These are phyloP conservation scores for Leptarthrus brevirostris DNA, from an alignment of 2,888 invertebrate species.

Conservation along the genomic window DNA sequence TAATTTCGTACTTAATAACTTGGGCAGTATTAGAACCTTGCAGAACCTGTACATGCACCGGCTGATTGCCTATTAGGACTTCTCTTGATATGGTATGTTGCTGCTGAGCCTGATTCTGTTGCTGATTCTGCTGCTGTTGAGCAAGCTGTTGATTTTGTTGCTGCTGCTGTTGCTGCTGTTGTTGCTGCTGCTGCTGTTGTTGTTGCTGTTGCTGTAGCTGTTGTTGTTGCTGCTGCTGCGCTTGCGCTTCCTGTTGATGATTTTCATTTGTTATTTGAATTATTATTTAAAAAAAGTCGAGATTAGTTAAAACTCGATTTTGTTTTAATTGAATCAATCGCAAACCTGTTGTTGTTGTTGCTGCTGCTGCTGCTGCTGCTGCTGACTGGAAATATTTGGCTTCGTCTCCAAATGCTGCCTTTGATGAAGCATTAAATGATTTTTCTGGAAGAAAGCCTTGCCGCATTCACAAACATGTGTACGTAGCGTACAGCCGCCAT, in stretches of 20 bases:
- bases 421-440: slow-evolving; percentile 84
- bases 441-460: slow-evolving; percentile 88
- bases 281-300: slow-evolving; percentile 30
- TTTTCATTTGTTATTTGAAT: slow-evolving; percentile 60
- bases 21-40: slow-evolving; percentile 63
- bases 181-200: slow-evolving; percentile 61
- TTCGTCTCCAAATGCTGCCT: slow-evolving; percentile 75
- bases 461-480: slow-evolving; percentile 86
- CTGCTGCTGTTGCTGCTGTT: slow-evolving; percentile 62
- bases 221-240: slow-evolving; percentile 61
- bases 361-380: slow-evolving; percentile 62
- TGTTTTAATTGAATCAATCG: slow-evolving; percentile 1
- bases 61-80: slow-evolving; percentile 67
- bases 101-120: slow-evolving; percentile 57
- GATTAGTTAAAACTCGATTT: slow-evolving; percentile 11
- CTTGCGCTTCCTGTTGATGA: slow-evolving; percentile 58
- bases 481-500: slow-evolving; percentile 82
- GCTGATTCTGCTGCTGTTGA: slow-evolving; percentile 62
- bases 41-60: slow-evolving; percentile 65
- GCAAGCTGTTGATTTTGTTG: slow-evolving; percentile 66
- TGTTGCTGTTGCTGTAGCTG: slow-evolving; percentile 61
- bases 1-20: slow-evolving; percentile 72
- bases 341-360: too few relatives aligned
- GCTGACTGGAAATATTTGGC: slow-evolving; percentile 64
- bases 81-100: slow-evolving; percentile 64